These are phyloP conservation scores for Ischnus inquisitorius DNA, from an alignment of 2,888 invertebrate genomes.

Conservation along the genomic window DNA sequence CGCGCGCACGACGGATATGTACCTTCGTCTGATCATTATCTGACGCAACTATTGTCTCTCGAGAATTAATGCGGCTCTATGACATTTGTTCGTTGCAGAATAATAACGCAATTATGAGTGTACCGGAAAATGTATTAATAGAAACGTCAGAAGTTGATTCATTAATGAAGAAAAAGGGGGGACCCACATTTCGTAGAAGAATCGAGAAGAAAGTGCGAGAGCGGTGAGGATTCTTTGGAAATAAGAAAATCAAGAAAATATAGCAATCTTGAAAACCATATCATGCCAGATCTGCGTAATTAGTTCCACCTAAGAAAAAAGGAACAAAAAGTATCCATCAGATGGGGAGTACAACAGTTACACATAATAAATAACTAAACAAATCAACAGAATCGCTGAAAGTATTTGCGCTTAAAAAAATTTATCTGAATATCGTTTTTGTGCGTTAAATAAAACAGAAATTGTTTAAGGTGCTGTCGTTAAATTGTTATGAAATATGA, in stretches of 20 bases:
- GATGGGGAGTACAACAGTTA: too few relatives aligned
- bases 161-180: not conserved
- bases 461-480: too few relatives aligned
- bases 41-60: not conserved
- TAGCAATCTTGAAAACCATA: too few relatives aligned
- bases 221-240: not conserved
- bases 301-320: too few relatives aligned
- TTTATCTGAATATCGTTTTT: not conserved
- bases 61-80: conserved; percentile 36
- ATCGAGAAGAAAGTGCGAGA: not conserved
- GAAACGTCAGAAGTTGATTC: not conserved
- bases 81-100: not conserved
- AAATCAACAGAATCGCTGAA: not conserved
- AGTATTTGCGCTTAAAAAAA: not conserved
- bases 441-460: too few relatives aligned
- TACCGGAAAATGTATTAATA: conserved; percentile 8
- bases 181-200: not conserved
- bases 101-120: conserved; percentile 2
- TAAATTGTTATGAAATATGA: too few relatives aligned
- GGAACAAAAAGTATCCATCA: too few relatives aligned
- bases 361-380: not conserved
- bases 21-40: conserved; percentile 27
- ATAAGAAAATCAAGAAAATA: too few relatives aligned
- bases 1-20: conserved; percentile 12
- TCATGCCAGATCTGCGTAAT: too few relatives aligned